A percentile compares a stretch with the other conserved stretches of the same genome.
phyloP scores from a whole-genome alignment of 2,113 vertebrate species.

The Neotragus pygmaeus region DNA sequence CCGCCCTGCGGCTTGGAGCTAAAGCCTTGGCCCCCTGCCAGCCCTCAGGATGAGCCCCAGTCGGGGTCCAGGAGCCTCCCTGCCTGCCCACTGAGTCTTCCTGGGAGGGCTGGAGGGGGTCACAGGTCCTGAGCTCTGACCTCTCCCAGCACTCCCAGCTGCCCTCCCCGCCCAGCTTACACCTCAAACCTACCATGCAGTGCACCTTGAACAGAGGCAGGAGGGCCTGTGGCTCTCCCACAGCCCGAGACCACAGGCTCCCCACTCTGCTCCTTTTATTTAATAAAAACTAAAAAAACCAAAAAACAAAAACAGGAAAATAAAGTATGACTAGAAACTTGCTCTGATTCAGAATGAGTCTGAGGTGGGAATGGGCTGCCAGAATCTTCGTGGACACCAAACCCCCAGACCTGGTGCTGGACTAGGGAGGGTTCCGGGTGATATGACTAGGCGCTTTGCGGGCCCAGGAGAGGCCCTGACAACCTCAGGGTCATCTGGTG shows the following conservation, averaged over 20 bases:
- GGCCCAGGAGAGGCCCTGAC: background rate
- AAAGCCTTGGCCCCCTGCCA: background rate
- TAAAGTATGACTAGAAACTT: conserved; percentile 26
- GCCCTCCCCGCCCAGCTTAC: conserved; percentile 48
- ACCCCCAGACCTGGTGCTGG: too few species aligned
- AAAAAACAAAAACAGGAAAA: conserved; percentile 17
- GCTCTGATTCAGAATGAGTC: background rate
- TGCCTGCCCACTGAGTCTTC: conserved; percentile 55
- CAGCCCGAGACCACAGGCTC: background rate
- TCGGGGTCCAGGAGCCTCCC: background rate
- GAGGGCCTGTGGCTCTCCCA: background rate
- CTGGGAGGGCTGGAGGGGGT: background rate
- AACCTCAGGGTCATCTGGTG: background rate
- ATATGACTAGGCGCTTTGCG: rapidly evolving
- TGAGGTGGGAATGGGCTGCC: background rate
- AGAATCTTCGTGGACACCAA: background rate
- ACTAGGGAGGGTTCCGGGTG: background rate
- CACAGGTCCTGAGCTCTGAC: conserved; percentile 15
- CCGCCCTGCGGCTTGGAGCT: background rate
- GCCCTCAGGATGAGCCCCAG: background rate
- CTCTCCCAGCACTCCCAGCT: background rate
- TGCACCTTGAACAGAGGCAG: conserved; percentile 66
- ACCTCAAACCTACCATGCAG: conserved; percentile 39
- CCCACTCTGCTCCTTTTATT: conserved; percentile 62
- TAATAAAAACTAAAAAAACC: conserved; percentile 73